These are phyloP conservation scores for Apamea anceps DNA, from an alignment of 2,888 invertebrate species.

Conservation along the genomic window DNA sequence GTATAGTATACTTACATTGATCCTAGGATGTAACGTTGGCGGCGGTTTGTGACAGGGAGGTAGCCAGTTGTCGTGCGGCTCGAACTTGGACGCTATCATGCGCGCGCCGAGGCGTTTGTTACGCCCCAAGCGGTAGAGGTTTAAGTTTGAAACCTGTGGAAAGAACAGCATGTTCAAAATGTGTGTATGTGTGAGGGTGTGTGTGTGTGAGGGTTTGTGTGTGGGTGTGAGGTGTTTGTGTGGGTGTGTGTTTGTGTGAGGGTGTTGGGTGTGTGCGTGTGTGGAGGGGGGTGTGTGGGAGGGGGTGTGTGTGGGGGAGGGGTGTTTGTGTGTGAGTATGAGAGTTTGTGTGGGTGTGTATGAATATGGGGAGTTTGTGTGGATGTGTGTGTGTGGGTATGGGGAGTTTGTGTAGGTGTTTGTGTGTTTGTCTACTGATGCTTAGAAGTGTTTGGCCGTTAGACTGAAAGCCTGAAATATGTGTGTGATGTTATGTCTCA, in stretches of 20 bases:
- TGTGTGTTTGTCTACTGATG: background rate
- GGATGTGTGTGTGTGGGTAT: too few species aligned
- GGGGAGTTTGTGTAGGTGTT: too few species aligned
- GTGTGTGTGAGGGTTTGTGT: too few species aligned
- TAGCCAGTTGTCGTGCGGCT: slow-evolving; percentile 99
- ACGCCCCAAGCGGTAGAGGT: slow-evolving; percentile 98
- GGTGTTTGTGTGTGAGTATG: too few species aligned
- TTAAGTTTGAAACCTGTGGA: slow-evolving; percentile 94
- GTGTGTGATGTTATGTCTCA: slow-evolving; percentile 72
- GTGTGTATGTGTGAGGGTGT: background rate
- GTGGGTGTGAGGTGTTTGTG: too few species aligned
- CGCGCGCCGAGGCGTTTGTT: slow-evolving; percentile 96
- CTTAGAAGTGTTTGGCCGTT: background rate
- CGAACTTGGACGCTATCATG: slow-evolving; percentile 99
- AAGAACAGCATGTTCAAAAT: background rate
- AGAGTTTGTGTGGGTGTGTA: too few species aligned
- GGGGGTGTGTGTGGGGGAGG: too few species aligned
- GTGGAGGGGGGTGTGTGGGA: too few species aligned
- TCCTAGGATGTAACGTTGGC: slow-evolving; percentile 75
- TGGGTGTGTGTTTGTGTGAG: too few species aligned
- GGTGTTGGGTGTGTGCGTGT: too few species aligned
- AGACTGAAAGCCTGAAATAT: background rate
- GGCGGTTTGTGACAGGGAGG: slow-evolving; percentile 99
- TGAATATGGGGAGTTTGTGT: too few species aligned
- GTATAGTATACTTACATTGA: slow-evolving; percentile 58